Evolutionary conservation across 1,140 invertebrate species (phyloP).

Genomic region (Whitmania pigra): DNA sequence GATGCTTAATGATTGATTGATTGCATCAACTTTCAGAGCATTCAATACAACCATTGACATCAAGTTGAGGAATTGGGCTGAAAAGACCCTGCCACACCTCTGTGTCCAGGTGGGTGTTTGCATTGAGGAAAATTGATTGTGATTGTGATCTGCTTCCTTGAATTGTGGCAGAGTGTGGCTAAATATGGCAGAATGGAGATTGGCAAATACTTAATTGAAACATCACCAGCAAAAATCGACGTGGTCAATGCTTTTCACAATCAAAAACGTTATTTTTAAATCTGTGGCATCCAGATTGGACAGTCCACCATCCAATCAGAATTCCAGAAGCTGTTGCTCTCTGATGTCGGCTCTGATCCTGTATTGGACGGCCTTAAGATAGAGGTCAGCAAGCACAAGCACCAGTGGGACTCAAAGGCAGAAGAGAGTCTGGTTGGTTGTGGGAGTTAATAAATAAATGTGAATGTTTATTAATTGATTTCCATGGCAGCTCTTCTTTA

Average conservation of each 20-base stretch:
- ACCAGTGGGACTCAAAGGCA: slow-evolving; percentile 84
- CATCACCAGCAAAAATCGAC: no score
- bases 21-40: slow-evolving; percentile 48
- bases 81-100: slow-evolving; percentile 67
- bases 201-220: no score
- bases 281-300: slow-evolving; percentile 49
- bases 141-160: no score
- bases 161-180: no score
- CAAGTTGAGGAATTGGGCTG: slow-evolving; percentile 86
- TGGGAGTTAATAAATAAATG: background rate
- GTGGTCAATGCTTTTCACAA: no score
- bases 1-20: slow-evolving; percentile 3
- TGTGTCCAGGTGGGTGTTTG: slow-evolving; percentile 55
- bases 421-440: slow-evolving; percentile 46
- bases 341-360: slow-evolving; percentile 57
- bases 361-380: slow-evolving; percentile 80
- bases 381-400: slow-evolving; percentile 67
- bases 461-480: background rate
- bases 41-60: slow-evolving; percentile 97
- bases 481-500: no score
- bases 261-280: no score
- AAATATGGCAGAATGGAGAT: no score
- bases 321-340: slow-evolving; percentile 62
- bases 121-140: background rate
- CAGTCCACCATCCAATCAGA: slow-evolving; percentile 72